Base-by-base conservation (phyloP, 2,888 invertebrate species). In the Apomyelois bistriatella region DNA sequence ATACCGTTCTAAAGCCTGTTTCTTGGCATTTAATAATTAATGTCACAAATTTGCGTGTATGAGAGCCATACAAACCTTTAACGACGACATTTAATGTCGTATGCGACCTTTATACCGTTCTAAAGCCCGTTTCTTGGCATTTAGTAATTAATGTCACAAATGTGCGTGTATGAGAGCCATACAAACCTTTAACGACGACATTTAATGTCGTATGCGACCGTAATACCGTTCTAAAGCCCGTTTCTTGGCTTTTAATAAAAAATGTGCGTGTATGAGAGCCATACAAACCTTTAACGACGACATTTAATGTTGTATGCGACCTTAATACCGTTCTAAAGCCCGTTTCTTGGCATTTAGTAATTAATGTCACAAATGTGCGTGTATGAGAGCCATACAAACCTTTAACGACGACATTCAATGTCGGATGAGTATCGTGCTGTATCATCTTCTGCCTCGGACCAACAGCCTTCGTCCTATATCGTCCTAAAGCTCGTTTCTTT, bases 361-460 rank as follows among this genome's bases (percentile, higher is more conserved):
- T n/a, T n/a, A n/a, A n/a, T n/a, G n/a, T n/a, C 5, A 22, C 22
- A 3, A 22, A 22, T 3, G 22, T 22, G 5, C 2, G 5, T 22
- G 22, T 22, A 22, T 22, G 22, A 22, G 22, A 22, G 22, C 5
- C 22, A 22, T 22, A 22, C 48, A 32, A 63, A 91, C 93, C 95
- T 92, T 95, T 94, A 3, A 95, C 72, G 3, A 95, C 75, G 7
- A 95, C 81, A 63, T 91, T 92, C 52, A 95, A 92, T 3, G 84
- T 77, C 17, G 90, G 91, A 60, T 94, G 91, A 32, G 85, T 90
- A 60, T 80, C 86, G 4, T 75, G 58, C 50, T 72, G 73, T n/a
- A 87, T 62, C 85, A 84, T 79, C 75, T 90, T 87, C 69, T 81
- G 77, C 3, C 95, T 76, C 0, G 94, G 94, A 0, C 94, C 95